A percentile compares a stretch with the other conserved stretches of the same genome.
These are phyloP conservation scores for Axis porcinus DNA, from an alignment of 2,113 vertebrate species.

Conservation along the genomic window DNA sequence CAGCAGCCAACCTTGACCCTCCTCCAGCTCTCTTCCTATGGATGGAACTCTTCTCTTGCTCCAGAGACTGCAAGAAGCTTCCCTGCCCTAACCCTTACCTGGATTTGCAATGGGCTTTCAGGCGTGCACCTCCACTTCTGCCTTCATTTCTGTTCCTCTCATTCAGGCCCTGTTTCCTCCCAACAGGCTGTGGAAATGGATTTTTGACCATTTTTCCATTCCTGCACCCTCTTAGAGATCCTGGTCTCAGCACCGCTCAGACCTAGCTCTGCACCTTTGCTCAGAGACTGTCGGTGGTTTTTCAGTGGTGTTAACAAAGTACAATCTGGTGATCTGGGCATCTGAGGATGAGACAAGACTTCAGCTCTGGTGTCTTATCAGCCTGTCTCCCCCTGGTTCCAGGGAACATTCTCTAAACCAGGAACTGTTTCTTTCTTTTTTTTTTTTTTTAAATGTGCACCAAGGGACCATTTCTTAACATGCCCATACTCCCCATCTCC, in stretches of 20 bases:
- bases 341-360: background rate
- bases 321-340: background rate
- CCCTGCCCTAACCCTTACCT: background rate
- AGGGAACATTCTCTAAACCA: background rate
- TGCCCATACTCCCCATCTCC: background rate
- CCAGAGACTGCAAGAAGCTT: background rate
- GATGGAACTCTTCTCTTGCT: background rate
- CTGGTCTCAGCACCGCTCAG: background rate
- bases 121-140: no score
- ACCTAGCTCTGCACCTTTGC: accelerated
- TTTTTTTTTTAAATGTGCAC: background rate
- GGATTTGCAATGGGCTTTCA: background rate
- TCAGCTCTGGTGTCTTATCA: background rate
- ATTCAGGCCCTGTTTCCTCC: background rate
- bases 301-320: background rate
- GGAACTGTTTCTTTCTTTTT: background rate
- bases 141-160: background rate
- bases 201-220: background rate
- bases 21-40: background rate
- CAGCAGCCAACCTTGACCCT: background rate
- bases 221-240: background rate
- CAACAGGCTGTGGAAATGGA: background rate
- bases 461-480: background rate
- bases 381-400: background rate
- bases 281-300: background rate